These are phyloP conservation scores for Sycophaga agraensis DNA, from an alignment of 1,140 invertebrate genomes.

Conservation along the genomic window DNA sequence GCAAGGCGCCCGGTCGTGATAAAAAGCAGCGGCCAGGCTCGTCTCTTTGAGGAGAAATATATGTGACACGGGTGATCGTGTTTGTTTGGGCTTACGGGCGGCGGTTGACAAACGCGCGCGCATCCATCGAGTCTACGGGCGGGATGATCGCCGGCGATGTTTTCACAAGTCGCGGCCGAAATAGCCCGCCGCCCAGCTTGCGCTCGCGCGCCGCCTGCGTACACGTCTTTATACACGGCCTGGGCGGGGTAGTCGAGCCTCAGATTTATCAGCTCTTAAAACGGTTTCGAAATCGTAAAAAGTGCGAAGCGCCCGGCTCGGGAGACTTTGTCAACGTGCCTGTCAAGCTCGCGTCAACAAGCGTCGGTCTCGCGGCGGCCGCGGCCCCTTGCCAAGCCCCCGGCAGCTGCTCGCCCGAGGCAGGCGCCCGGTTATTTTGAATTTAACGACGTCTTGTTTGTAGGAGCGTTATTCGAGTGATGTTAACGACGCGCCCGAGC, in stretches of 20 bases:
- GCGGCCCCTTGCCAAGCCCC: slow-evolving; percentile 33
- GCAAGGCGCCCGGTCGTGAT: not conserved
- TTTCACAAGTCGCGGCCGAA: slow-evolving; percentile 37
- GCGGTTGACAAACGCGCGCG: slow-evolving; percentile 44
- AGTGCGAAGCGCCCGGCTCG: slow-evolving; percentile 35
- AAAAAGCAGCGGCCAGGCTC: slow-evolving; percentile 3
- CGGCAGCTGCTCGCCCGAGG: slow-evolving; percentile 44
- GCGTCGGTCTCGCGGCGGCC: too few species aligned
- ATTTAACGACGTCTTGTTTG: slow-evolving; percentile 53
- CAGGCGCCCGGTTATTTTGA: slow-evolving; percentile 45
- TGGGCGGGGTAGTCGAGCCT: not conserved
- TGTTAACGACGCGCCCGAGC: not conserved
- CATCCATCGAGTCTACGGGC: slow-evolving; percentile 17
- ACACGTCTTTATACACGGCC: not conserved
- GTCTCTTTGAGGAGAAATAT: not conserved
- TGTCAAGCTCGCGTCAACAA: slow-evolving; percentile 56
- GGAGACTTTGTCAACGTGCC: slow-evolving; percentile 55
- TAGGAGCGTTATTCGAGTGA: slow-evolving; percentile 29
- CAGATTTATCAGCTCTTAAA: slow-evolving; percentile 51
- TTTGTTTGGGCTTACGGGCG: slow-evolving; percentile 44
- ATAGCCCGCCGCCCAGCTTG: slow-evolving; percentile 17
- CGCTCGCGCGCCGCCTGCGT: not conserved
- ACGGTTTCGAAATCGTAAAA: slow-evolving; percentile 52
- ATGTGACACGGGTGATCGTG: slow-evolving; percentile 27
- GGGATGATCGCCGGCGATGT: slow-evolving; percentile 33